phyloP scores from a whole-genome alignment of 2,888 invertebrate genomes.

The Agriopis marginaria region DNA sequence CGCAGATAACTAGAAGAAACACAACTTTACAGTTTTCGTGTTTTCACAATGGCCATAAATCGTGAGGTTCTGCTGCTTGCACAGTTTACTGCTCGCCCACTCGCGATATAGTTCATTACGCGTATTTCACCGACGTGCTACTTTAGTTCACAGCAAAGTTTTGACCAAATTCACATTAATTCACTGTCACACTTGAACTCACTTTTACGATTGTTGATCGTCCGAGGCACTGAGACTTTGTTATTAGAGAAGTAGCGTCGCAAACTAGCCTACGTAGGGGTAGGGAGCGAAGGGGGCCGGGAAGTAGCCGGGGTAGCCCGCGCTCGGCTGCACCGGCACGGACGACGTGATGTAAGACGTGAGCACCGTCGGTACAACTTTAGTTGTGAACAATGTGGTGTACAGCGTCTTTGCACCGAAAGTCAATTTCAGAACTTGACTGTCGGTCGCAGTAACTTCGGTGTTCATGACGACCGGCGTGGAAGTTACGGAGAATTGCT shows the following conservation, averaged over 20 bases:
- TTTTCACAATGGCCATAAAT: constrained; percentile 75
- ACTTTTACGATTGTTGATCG: constrained; percentile 39
- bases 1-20: constrained; percentile 67
- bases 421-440: constrained; percentile 93
- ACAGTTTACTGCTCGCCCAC: constrained; percentile 73
- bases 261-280: constrained; percentile 90
- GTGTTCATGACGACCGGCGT: constrained; percentile 94
- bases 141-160: constrained; percentile 59
- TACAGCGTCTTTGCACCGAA: constrained; percentile 96
- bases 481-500: constrained; percentile 91
- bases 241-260: constrained; percentile 24
- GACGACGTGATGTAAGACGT: constrained; percentile 95
- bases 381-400: constrained; percentile 94
- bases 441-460: constrained; percentile 91
- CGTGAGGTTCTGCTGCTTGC: constrained; percentile 69
- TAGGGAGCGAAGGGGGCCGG: constrained; percentile 91
- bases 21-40: constrained; percentile 75
- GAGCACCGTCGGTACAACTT: constrained; percentile 92
- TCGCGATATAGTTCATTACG: constrained; percentile 77
- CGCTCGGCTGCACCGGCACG: constrained; percentile 90
- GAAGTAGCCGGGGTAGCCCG: constrained; percentile 92
- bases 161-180: constrained; percentile 41
- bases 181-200: constrained; percentile 56
- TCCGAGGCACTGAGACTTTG: constrained; percentile 52
- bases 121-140: constrained; percentile 68